phyloP scores from a whole-genome alignment of 1,140 invertebrate genomes.

The Probaryconus sp. region DNA sequence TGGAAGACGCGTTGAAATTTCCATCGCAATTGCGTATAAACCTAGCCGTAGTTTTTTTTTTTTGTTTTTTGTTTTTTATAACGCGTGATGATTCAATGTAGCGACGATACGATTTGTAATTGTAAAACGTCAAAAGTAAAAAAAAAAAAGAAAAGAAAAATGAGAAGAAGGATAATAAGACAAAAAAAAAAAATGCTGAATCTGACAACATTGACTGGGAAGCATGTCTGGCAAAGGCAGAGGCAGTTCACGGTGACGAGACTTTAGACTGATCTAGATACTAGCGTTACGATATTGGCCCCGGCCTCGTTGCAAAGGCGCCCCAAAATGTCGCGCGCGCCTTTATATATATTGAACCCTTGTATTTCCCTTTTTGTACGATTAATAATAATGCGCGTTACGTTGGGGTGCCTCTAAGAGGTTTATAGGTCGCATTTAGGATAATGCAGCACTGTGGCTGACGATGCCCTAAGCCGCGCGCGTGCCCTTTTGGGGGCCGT shows the following conservation, averaged over 20 bases:
- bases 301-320: slow-evolving; percentile 60
- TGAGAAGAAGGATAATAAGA: not conserved
- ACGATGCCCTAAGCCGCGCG: slow-evolving; percentile 69
- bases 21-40: no score
- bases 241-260: slow-evolving; percentile 78
- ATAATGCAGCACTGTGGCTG: slow-evolving; percentile 77
- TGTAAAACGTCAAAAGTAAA: slow-evolving; percentile 25
- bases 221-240: slow-evolving; percentile 71
- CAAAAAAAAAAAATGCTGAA: no score
- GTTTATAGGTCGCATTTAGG: slow-evolving; percentile 73
- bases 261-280: slow-evolving; percentile 79
- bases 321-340: slow-evolving; percentile 59
- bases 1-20: no score
- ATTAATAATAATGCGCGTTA: slow-evolving; percentile 54
- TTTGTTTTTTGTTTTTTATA: no score
- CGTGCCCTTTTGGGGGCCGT: slow-evolving; percentile 68
- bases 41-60: no score
- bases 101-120: no score
- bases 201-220: slow-evolving; percentile 53
- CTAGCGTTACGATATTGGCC: slow-evolving; percentile 76
- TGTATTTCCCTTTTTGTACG: slow-evolving; percentile 57
- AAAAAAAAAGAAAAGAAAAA: slow-evolving; percentile 1
- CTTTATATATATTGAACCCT: slow-evolving; percentile 19
- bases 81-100: no score
- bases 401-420: slow-evolving; percentile 65